Base-by-base conservation (phyloP, 1,140 invertebrate species). In the Caenorhabditis tropicalis region DNA sequence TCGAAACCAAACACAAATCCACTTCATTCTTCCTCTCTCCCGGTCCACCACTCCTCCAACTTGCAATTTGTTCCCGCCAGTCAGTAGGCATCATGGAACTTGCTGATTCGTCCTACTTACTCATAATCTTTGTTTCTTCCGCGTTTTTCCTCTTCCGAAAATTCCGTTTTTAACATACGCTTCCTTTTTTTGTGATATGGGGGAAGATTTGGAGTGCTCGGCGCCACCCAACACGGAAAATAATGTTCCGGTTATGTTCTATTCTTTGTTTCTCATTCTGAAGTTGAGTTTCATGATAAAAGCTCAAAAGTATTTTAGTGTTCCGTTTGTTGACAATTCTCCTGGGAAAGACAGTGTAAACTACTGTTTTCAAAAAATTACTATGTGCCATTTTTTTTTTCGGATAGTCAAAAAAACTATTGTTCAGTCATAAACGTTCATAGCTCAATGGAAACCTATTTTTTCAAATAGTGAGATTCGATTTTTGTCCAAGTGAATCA, bases 1-100 rank as follows among this genome's bases (percentile, higher is more conserved):
- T 43, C 65, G n/a, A 74, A 74, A 74, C 65, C 33, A 74, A 74
- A 74, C 65, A 74, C 65, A 43, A 74, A 74, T 74, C 65, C 36
- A 74, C 65, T 74, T 74, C 65, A 74, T 74, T 74, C 36, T 74
- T 74, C 65, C 65, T 74, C 36, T 65, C 21, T 1, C 53, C 31
- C 7, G 58, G 24, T 24, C 58, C 31, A 33, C 29, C 53, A 36
- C n/a, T 43, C 24, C 36, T 74, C n/a, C 65, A 74, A 46, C 65
- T 74, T 10, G 36, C 65, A 46, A 74, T 74, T 74, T 74, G 65
- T 74, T 74, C 65, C 36, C 65, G 19, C 33, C 12, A 24, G 36
- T 24, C 33, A 74, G 29, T 43, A 36, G 36, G 36, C 36, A 43
- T 39, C 65, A 39, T 74, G 65, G 36, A 74, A 74, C 65, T 43